Percentiles rank a stretch among this genome's conserved stretches.
phyloP scores from a whole-genome alignment of 1,140 invertebrate genomes.

The Drosophila sucinea region DNA sequence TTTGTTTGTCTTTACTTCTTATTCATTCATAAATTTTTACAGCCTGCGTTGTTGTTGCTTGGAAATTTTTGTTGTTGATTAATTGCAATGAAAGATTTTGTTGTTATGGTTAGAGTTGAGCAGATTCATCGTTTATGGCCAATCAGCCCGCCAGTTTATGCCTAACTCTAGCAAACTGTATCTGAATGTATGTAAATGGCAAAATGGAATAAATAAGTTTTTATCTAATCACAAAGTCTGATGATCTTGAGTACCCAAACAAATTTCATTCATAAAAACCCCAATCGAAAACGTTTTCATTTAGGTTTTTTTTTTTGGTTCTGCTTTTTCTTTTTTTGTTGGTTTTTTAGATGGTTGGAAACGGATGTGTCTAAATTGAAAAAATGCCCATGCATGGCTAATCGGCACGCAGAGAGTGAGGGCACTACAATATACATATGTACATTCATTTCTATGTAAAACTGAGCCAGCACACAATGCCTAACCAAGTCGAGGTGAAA shows the following conservation, averaged over 20 bases:
- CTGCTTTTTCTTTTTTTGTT: no score
- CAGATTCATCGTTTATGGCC: slow-evolving; percentile 9
- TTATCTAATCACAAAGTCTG: slow-evolving; percentile 47
- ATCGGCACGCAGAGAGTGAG: slow-evolving; percentile 54
- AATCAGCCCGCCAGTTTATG: background rate
- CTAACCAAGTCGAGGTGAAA: slow-evolving; percentile 28
- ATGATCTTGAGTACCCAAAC: slow-evolving; percentile 11
- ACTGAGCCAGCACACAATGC: slow-evolving; percentile 47
- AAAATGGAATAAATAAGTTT: slow-evolving; percentile 8
- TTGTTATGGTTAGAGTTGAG: slow-evolving; percentile 18
- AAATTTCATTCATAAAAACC: slow-evolving; percentile 28
- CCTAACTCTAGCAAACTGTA: background rate
- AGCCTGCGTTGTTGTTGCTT: slow-evolving; percentile 37
- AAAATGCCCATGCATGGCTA: slow-evolving; percentile 66
- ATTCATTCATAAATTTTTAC: slow-evolving; percentile 75
- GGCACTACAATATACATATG: slow-evolving; percentile 18
- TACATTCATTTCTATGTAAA: slow-evolving; percentile 22
- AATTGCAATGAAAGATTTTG: slow-evolving; percentile 34
- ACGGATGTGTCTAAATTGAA: slow-evolving; percentile 68
- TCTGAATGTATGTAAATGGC: slow-evolving; percentile 3
- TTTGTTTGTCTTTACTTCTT: slow-evolving; percentile 22
- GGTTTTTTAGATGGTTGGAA: slow-evolving; percentile 23
- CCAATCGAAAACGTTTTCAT: slow-evolving; percentile 34
- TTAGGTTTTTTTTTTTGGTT: slow-evolving; percentile 1
- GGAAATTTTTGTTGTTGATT: slow-evolving; percentile 35